These are phyloP conservation scores for Phataginus tricuspis DNA, from an alignment of 2,797 vertebrate genomes.

Conservation along the genomic window DNA sequence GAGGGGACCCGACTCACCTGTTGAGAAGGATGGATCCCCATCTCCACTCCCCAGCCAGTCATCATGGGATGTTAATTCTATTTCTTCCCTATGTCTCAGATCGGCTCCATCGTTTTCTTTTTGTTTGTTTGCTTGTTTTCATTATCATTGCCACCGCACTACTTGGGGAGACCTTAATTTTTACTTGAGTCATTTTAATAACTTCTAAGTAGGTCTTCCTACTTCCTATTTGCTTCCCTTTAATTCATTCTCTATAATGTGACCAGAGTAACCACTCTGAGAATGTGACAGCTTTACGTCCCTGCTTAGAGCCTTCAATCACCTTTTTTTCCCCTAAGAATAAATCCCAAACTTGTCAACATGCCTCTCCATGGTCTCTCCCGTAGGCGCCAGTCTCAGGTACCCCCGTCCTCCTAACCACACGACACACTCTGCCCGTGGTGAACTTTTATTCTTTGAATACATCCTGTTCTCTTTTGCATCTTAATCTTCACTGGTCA, in stretches of 20 bases:
- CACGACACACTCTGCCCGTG: neutral
- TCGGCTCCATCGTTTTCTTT: fast-evolving
- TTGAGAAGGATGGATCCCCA: neutral
- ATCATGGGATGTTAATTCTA: neutral
- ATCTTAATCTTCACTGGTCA: neutral
- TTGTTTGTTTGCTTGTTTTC: fast-evolving
- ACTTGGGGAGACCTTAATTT: neutral
- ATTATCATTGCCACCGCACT: neutral
- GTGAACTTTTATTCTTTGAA: neutral
- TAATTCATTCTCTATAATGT: neutral
- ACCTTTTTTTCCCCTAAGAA: neutral
- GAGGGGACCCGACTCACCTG: neutral
- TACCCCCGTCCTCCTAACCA: neutral
- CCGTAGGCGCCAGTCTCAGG: neutral
- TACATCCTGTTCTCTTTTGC: neutral
- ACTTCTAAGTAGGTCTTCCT: neutral
- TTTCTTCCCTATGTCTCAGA: neutral
- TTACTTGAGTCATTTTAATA: neutral
- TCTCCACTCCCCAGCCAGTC: neutral
- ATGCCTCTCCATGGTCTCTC: neutral
- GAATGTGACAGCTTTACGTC: neutral
- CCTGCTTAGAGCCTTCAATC: neutral
- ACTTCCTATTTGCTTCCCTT: neutral
- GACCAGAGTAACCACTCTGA: neutral
- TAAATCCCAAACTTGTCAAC: neutral